Evolutionary conservation across 2,888 invertebrate species (phyloP).

Genomic region (Byasa hedistus): DNA sequence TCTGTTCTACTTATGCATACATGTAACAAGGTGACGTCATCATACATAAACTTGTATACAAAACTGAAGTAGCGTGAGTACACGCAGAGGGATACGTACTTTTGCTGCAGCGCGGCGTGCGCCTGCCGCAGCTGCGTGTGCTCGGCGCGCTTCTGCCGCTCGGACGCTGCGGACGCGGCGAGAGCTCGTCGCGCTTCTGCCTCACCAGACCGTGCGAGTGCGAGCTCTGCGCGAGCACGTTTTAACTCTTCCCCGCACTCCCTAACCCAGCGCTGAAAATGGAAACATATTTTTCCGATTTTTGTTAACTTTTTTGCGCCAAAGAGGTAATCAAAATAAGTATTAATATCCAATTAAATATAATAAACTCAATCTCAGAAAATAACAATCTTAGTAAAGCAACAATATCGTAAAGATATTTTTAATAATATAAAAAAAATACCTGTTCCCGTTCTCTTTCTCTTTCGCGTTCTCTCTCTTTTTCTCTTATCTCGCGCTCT

Average conservation of each 20-base stretch:
- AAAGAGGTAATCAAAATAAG: too few species aligned
- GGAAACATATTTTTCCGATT: not conserved
- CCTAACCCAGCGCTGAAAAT: constrained; percentile 61
- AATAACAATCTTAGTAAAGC: too few species aligned
- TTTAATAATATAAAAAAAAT: not conserved
- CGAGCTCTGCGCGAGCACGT: constrained; percentile 51
- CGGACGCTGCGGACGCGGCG: constrained; percentile 54
- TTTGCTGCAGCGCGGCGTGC: constrained; percentile 92
- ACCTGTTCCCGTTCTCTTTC: constrained; percentile 61
- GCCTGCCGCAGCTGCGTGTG: constrained; percentile 89
- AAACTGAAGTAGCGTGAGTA: not conserved
- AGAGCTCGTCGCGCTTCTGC: constrained; percentile 86
- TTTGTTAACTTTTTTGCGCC: too few species aligned
- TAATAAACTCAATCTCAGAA: too few species aligned
- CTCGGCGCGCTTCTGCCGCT: constrained; percentile 77
- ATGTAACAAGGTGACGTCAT: too few species aligned
- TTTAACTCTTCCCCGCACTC: constrained; percentile 77
- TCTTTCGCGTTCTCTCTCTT: constrained; percentile 78
- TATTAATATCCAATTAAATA: too few species aligned
- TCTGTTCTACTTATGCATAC: too few species aligned
- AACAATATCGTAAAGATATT: too few species aligned
- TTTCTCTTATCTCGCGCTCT: constrained; percentile 25
- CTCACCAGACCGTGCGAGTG: constrained; percentile 83
- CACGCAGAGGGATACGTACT: constrained; percentile 71
- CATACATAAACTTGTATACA: too few species aligned